These are phyloP conservation scores for Oryzias javanicus DNA, from an alignment of 2,113 vertebrate genomes.

Conservation along the genomic window DNA sequence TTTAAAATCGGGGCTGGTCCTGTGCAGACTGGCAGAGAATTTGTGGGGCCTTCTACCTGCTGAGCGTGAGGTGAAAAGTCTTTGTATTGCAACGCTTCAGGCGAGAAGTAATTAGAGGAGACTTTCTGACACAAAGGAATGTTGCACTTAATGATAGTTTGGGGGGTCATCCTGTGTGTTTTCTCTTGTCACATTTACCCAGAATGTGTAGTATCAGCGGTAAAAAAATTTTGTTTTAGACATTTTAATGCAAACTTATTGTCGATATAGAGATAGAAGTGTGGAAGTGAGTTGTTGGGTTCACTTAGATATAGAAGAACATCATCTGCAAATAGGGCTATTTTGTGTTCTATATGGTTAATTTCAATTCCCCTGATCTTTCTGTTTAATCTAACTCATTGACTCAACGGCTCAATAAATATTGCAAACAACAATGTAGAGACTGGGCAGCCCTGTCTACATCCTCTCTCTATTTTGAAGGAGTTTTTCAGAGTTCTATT, in stretches of 20 bases:
- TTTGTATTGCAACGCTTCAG: conserved; percentile 66
- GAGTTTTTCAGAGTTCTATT: background rate
- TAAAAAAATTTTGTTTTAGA: background rate
- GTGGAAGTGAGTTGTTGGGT: background rate
- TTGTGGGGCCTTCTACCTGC: conserved; percentile 38
- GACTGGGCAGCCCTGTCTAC: too few relatives aligned
- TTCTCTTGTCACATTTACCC: conserved; percentile 17
- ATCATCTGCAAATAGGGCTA: background rate
- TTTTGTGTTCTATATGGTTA: too few relatives aligned
- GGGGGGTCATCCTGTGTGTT: conserved; percentile 9
- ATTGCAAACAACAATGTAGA: too few relatives aligned
- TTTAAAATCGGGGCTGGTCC: conserved; percentile 45
- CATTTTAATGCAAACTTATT: background rate
- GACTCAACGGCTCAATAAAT: too few relatives aligned
- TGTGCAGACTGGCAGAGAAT: conserved; percentile 55
- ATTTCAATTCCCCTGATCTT: too few relatives aligned
- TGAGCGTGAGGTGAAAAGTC: conserved; percentile 55
- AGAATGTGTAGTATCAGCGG: background rate
- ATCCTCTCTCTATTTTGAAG: too few relatives aligned
- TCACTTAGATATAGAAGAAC: background rate
- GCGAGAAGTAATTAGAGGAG: conserved; percentile 69
- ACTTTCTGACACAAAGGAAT: conserved; percentile 80
- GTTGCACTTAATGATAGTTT: conserved; percentile 62
- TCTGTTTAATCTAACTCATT: too few relatives aligned
- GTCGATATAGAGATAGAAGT: background rate